Conservation (phyloP, 2,797 vertebrate genomes). For the Octomys mimax region DNA sequence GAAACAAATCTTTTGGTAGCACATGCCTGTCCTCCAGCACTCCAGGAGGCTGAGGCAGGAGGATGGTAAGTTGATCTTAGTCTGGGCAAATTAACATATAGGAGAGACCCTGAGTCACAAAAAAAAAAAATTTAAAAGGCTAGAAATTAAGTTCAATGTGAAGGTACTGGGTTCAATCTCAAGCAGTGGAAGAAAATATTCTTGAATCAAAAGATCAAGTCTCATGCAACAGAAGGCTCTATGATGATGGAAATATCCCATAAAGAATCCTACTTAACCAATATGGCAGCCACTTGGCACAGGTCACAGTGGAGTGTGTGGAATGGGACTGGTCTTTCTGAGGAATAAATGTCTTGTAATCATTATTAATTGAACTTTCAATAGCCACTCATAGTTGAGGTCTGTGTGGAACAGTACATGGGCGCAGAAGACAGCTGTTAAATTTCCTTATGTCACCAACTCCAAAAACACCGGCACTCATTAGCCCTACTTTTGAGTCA, state of each 20-base stretch:
- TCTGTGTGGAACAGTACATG: neutral
- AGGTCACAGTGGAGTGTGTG: neutral
- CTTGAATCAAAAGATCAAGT: slow-evolving; percentile 38
- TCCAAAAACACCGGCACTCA: neutral
- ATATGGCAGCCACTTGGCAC: neutral
- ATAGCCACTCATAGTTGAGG: accelerated
- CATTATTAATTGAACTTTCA: slow-evolving; percentile 17
- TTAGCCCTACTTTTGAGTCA: neutral
- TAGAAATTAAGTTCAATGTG: neutral
- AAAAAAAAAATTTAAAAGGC: neutral
- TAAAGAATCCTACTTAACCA: neutral
- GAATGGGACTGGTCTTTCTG: neutral
- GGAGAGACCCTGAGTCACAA: neutral
- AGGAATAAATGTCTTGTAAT: neutral
- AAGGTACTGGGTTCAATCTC: neutral
- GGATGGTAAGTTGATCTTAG: neutral
- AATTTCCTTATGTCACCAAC: neutral
- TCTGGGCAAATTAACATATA: neutral
- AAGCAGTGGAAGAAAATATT: neutral
- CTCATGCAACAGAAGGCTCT: neutral
- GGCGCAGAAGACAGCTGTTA: neutral
- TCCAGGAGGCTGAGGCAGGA: neutral
- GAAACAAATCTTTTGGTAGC: slow-evolving; percentile 13
- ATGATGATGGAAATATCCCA: neutral
- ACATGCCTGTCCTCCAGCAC: neutral